These are phyloP conservation scores for Drosophila repleta DNA, from an alignment of 1,140 invertebrate genomes.

Conservation along the genomic window DNA sequence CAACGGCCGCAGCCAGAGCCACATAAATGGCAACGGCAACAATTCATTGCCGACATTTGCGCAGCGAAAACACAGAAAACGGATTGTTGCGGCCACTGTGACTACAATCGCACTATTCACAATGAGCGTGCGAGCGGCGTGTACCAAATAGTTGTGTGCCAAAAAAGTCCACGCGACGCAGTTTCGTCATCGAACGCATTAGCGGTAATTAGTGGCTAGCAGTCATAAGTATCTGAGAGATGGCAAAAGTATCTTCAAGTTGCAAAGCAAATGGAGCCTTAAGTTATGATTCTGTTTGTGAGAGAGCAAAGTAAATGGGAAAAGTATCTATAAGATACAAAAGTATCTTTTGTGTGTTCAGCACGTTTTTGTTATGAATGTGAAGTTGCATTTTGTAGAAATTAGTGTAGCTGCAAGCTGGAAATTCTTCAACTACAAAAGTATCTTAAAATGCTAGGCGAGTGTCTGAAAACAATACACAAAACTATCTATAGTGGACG, in stretches of 20 bases:
- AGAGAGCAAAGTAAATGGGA: neutral
- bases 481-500: no score
- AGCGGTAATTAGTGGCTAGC: constrained; percentile 28
- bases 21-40: constrained; percentile 48
- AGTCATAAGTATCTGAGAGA: neutral
- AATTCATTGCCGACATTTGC: constrained; percentile 37
- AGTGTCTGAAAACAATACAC: no score
- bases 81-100: neutral
- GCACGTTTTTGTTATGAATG: neutral
- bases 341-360: neutral
- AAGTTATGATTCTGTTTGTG: no score
- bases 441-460: no score
- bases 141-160: constrained; percentile 12
- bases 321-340: neutral
- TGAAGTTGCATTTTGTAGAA: no score
- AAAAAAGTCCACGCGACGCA: neutral
- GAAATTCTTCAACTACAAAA: no score
- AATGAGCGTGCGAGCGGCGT: neutral
- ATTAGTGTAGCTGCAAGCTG: no score
- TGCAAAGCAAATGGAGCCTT: no score
- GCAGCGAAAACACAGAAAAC: constrained; percentile 11
- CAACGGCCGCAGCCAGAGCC: constrained; percentile 30
- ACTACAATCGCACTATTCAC: constrained; percentile 4
- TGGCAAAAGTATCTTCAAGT: neutral
- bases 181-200: constrained; percentile 18